Evolutionary conservation across 2,888 invertebrate species (phyloP).

Genomic region (Drymonia ruficornis): DNA sequence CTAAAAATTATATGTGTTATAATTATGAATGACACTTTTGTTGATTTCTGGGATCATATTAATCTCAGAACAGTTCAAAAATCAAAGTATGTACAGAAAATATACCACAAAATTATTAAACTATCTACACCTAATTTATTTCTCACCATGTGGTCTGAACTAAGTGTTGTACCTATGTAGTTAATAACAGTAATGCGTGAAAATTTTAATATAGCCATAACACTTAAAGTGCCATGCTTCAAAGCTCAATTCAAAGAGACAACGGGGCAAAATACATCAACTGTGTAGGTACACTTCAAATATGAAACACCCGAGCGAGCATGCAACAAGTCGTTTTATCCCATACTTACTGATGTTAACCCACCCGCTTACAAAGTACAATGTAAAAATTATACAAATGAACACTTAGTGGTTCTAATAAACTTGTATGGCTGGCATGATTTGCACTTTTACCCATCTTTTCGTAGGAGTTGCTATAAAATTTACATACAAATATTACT

Average conservation of each 20-base stretch:
- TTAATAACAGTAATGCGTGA: too few species aligned
- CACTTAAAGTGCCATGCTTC: neutral
- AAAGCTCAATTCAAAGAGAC: neutral
- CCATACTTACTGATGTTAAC: neutral
- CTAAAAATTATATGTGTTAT: too few species aligned
- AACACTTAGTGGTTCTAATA: conserved; percentile 30
- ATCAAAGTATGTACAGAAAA: too few species aligned
- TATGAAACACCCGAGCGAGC: neutral
- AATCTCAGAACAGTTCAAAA: too few species aligned
- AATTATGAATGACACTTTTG: too few species aligned
- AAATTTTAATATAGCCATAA: neutral
- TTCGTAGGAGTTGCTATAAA: conserved; percentile 65
- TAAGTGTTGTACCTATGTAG: too few species aligned
- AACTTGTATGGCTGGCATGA: conserved; percentile 55
- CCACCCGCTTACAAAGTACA: neutral
- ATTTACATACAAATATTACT: conserved; percentile 72
- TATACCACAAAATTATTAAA: too few species aligned
- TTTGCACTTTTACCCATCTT: conserved; percentile 75
- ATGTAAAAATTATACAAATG: conserved; percentile 6
- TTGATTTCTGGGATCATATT: too few species aligned
- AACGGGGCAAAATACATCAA: neutral
- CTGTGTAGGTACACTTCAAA: neutral
- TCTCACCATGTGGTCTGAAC: too few species aligned
- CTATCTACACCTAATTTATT: too few species aligned
- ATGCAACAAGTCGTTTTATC: conserved; percentile 5